Evolutionary conservation across 2,888 invertebrate species (phyloP), one percentile per base, ranked within the genome.

Genomic region (Dione juno): DNA sequence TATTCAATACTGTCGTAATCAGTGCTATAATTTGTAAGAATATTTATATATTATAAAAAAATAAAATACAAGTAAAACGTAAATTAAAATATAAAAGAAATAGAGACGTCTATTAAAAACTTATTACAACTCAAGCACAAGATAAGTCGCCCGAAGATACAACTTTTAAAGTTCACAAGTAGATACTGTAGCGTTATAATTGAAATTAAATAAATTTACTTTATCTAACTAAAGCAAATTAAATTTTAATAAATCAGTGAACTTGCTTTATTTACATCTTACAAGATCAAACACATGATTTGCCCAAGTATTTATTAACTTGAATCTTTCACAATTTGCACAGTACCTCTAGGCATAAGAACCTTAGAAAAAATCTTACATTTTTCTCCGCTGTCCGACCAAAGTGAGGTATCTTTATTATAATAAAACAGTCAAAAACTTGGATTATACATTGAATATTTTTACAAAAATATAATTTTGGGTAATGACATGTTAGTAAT

Each of bases 151-250:
- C 45, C 59, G 66, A 70, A 69, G 68, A 70, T 50, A 59, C 57
- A 75, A 76, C 71, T 74, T 74, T 64, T 67, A 71, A 75, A 73
- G 68, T 72, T 73, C 67, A 69, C 48, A 48, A 63, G 69, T 58
- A 28, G 28, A 28, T 28, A 66, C 67, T 72, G 69, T 40, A 65
- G 67, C 71, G 76, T 48, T 63, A 48, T 67, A 69, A 70, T 72
- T 75, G 71, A 70, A 74, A 65, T 59, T 41, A 48, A 68, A 53
- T 59, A 68, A 65, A 52, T 65, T 59, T 52, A 28, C 52, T 66
- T 59, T 53, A 7, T 68, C 68, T 45, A 19, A n/a, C 37, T 35
- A 37, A 13, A 40, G 50, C 19, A 28, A 28, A 28, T 3, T 28
- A 28, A 28, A n/a, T n/a, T n/a, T 37, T 43, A n/a, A 59, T 43